Evolutionary conservation across 2,113 vertebrate species (phyloP).

Genomic region (Hydrolagus affinis): DNA sequence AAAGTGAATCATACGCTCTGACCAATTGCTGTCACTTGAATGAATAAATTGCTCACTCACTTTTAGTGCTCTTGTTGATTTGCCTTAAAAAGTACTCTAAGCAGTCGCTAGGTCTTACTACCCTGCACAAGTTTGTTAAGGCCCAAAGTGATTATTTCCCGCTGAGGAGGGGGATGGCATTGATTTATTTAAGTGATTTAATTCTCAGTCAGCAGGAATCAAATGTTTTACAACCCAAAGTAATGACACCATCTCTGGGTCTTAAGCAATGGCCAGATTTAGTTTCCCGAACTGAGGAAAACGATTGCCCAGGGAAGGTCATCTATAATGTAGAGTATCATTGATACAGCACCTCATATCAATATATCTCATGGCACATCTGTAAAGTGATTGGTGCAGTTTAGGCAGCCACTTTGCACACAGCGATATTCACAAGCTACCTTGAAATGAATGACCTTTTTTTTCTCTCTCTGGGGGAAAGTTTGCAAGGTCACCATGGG

Average conservation of each 20-base stretch:
- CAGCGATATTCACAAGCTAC: no score
- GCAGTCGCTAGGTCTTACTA: not conserved
- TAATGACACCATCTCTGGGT: not conserved
- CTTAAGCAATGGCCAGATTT: no score
- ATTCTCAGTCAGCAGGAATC: not conserved
- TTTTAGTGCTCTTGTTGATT: not conserved
- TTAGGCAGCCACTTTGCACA: no score
- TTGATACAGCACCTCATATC: no score
- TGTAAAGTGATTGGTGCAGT: no score
- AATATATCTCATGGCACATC: no score
- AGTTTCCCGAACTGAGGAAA: no score
- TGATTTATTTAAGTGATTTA: not conserved
- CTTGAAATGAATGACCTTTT: no score
- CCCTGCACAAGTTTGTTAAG: not conserved
- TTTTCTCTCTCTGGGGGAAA: no score
- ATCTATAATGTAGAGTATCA: no score
- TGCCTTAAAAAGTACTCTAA: not conserved
- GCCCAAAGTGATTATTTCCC: not conserved
- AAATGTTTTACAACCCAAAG: not conserved
- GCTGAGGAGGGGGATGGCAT: not conserved
- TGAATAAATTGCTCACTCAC: not conserved
- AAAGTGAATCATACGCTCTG: not conserved
- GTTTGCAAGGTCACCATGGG: no score
- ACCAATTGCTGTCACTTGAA: not conserved
- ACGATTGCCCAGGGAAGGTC: no score